These are phyloP conservation scores for Cacatua alba DNA, from an alignment of 2,113 vertebrate species.

Conservation along the genomic window DNA sequence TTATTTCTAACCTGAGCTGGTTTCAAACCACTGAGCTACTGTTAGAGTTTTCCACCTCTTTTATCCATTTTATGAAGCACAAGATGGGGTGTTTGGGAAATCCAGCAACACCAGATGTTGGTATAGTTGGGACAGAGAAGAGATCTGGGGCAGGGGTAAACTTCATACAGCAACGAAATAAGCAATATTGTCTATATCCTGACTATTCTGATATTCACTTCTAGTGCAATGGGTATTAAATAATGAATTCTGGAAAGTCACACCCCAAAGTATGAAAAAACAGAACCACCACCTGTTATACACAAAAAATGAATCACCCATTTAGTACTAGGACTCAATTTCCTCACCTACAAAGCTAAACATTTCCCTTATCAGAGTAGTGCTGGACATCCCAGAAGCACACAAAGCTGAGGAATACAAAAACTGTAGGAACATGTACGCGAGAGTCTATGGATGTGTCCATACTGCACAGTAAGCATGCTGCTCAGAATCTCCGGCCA, in stretches of 20 bases:
- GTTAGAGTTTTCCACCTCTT: background rate
- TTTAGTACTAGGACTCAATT: background rate
- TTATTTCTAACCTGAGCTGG: background rate
- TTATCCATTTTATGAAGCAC: background rate
- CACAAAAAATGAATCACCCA: background rate
- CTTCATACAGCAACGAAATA: background rate
- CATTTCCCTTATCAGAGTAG: background rate
- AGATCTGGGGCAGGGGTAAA: background rate
- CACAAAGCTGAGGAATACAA: background rate
- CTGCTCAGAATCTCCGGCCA: background rate
- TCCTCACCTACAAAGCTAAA: background rate
- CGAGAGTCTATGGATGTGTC: background rate
- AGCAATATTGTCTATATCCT: background rate
- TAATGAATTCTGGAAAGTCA: background rate
- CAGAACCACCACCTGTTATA: background rate
- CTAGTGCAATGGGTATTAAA: background rate
- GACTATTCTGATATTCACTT: background rate
- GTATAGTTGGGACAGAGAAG: background rate
- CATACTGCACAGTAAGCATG: background rate
- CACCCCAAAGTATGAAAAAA: background rate
- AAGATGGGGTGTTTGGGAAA: background rate
- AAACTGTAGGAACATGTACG: background rate
- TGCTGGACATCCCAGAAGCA: background rate
- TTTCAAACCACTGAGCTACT: background rate
- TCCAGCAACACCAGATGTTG: background rate